Base-by-base conservation (phyloP, 2,797 vertebrate species). In the Capromys pilorides region DNA sequence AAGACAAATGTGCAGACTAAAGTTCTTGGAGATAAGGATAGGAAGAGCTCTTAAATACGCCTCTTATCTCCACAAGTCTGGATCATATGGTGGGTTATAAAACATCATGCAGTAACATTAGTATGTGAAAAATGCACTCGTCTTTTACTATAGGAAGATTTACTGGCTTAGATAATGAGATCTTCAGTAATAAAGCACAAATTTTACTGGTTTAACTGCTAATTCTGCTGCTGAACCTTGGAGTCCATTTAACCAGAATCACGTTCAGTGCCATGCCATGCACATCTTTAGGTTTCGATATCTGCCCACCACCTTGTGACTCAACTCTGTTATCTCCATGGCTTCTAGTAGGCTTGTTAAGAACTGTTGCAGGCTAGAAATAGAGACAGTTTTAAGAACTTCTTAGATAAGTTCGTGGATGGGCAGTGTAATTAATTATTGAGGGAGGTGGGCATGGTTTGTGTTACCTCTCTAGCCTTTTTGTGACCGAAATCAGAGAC, bases 341-440 rank as follows among this genome's bases (percentile, higher is more conserved):
- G 69, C 71, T 62, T 95, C 66, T 4, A n/a, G 31, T 7, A 82
- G 64, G 69, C 82, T 94, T 88, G 41, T 54, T 81, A 73, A 84
- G 85, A 88, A 54, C 69, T 85, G 49, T 82, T 45, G 59, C 80
- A 86, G 51, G 54, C 61, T 93, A 73, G 95, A 94, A 95, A 96
- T 90, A 92, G 81, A 93, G 91, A 84, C 24, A 12, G 31, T 90
- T 95, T 90, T 22, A 67, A 88, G 69, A 95, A 94, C 73, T 81
- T 61, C 94, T 95, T 69, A 95, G 93, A 92, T 96, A 93, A 96
- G 94, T 77, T 86, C 54, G 61, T 9, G 80, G 66, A 96, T 81
- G 88, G 59, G 28, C 64, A 0, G 0, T 67, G 83, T 39, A 84
- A 97, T 96, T 87, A 95, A 94, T 96, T 95, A 90, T 78, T 39